Conservation (phyloP, 1,140 invertebrate species). For the Drosophila triauraria region DNA sequence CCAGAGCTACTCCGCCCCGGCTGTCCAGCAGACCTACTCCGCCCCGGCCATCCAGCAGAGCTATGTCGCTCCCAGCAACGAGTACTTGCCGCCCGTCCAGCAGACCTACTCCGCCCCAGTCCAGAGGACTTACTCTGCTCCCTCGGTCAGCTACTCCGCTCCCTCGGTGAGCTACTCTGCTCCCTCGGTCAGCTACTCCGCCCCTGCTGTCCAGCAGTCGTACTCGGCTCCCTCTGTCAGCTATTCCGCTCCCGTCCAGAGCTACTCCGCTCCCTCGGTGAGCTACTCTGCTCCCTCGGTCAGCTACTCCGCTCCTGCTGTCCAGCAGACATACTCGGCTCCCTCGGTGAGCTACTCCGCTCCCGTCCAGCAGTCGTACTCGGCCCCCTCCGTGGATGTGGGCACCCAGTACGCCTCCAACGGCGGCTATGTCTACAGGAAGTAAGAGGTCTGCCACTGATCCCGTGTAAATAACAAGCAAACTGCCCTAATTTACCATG, state of each 20-base stretch:
- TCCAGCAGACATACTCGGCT: conserved; percentile 42
- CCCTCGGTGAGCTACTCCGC: conserved; percentile 52
- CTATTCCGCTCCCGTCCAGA: conserved; percentile 39
- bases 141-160: conserved; percentile 38
- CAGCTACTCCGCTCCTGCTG: conserved; percentile 49
- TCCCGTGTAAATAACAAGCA: conserved; percentile 54
- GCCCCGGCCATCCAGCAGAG: conserved; percentile 38
- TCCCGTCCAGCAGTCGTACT: conserved; percentile 54
- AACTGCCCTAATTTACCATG: conserved; percentile 28
- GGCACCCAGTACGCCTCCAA: conserved; percentile 82
- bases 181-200: conserved; percentile 43
- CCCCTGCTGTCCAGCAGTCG: conserved; percentile 41
- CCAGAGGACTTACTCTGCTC: conserved; percentile 50
- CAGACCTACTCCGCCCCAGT: conserved; percentile 50
- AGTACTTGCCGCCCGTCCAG: conserved; percentile 38
- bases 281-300: conserved; percentile 54
- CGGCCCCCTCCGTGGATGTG: conserved; percentile 65
- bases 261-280: conserved; percentile 36
- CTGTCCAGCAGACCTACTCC: conserved; percentile 31
- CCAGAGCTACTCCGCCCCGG: conserved; percentile 34
- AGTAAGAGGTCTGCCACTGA: conserved; percentile 49
- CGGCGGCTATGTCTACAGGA: conserved; percentile 81
- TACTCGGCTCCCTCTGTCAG: conserved; percentile 43
- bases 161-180: conserved; percentile 47
- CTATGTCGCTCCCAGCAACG: conserved; percentile 33